These are phyloP conservation scores for Bolinopsis microptera DNA, from an alignment of 37 sponge, comb jelly and placozoan genomes.

Conservation along the genomic window DNA sequence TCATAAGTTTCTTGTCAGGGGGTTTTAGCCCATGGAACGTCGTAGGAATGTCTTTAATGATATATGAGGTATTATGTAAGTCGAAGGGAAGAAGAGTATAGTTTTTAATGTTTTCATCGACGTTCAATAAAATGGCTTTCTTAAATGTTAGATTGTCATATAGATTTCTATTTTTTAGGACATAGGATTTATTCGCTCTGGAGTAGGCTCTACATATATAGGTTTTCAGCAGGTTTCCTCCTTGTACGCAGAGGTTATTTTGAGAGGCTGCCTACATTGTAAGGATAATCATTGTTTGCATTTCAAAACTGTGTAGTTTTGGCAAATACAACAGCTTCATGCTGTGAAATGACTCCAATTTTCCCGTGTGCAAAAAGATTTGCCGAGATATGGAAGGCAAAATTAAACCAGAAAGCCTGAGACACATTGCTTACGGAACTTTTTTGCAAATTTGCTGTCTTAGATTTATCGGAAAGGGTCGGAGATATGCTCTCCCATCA, in stretches of 20 bases:
- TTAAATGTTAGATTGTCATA: conserved; percentile 16
- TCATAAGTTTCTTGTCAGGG: neutral
- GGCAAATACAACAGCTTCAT: conserved; percentile 28
- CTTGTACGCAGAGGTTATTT: neutral
- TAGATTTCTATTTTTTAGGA: neutral
- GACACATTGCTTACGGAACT: neutral
- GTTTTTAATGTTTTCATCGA: neutral
- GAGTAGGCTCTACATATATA: neutral
- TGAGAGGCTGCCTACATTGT: neutral
- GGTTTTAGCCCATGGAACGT: neutral
- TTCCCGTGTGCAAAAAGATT: neutral
- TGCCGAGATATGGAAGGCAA: neutral
- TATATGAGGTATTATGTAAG: neutral
- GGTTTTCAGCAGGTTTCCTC: neutral
- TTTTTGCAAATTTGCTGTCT: neutral
- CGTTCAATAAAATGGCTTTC: neutral
- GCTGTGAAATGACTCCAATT: neutral
- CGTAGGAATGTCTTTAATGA: neutral
- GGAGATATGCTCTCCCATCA: neutral
- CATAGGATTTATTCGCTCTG: neutral
- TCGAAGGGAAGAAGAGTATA: neutral
- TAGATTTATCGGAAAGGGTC: neutral
- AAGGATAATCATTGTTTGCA: conserved; percentile 14
- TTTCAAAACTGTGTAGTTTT: conserved; percentile 21
- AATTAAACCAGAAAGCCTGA: too few species aligned